Base-by-base conservation (phyloP, 2,888 invertebrate genomes). In the Cheilosia vernalis region DNA sequence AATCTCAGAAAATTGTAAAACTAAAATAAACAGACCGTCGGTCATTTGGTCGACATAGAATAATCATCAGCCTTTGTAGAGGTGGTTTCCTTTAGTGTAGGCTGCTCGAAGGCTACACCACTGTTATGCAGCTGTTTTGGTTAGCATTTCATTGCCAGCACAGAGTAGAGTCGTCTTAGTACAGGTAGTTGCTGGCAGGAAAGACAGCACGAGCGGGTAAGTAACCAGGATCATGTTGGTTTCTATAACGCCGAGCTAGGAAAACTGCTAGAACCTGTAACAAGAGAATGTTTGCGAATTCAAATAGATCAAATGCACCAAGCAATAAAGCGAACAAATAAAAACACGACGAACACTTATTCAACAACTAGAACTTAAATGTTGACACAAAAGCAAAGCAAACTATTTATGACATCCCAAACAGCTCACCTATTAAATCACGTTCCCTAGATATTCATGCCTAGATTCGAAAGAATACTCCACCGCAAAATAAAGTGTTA, bases 191-290 rank as follows among this genome's bases (percentile, higher is more conserved):
- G 21, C 73, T 86, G 77, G 90, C 89, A 82, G 95, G 95, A 91
- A 96, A 96, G 89, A 96, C 93, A 89, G 96, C 95, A 89, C 95
- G 95, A 73, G 95, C 94, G 89, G 95, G 94, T 92, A 95, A 94
- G 92, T 95, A 95, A 89, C 94, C 93, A 79, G 96, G 96, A 93
- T 96, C 95, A 77, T 95, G 94, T 92, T 95, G 95, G 93, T 97
- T 97, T 90, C 96, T 95, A 92, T 96, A 97, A 89, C 94, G 95
- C 91, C 95, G 95, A 87, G 96, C 95, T 91, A 96, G 93, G 92
- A 96, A 95, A 88, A 96, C 95, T 90, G 97, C 97, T 91, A 96
- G 94, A 90, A 97, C 94, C 97, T 97, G 94, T 51, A 94, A 93
- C 27, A 33, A 19, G 42, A 6, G 4, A 27, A 19, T 27, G 47